These are phyloP conservation scores for Python bivittatus DNA, from an alignment of 2,113 vertebrate species.

Conservation along the genomic window DNA sequence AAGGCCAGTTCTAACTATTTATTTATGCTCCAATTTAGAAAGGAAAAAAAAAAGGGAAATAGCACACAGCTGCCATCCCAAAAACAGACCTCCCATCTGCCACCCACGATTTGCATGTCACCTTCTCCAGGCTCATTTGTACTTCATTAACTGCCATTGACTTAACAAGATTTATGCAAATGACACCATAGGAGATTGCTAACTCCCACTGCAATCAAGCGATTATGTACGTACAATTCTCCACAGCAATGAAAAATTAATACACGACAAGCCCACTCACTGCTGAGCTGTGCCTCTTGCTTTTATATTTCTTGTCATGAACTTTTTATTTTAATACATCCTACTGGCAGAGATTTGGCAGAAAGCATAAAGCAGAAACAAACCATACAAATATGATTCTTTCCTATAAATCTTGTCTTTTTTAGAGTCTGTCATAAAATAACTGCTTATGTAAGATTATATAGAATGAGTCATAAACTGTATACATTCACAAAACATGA, in stretches of 20 bases:
- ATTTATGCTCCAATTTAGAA: slow-evolving; percentile 58
- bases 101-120: slow-evolving; percentile 85
- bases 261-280: slow-evolving; percentile 79
- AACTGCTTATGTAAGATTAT: not conserved
- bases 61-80: slow-evolving; percentile 80
- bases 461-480: not conserved
- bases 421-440: too few species aligned
- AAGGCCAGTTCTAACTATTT: slow-evolving; percentile 42
- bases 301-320: slow-evolving; percentile 72
- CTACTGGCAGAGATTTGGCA: slow-evolving; percentile 41
- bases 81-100: slow-evolving; percentile 89
- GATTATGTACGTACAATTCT: slow-evolving; percentile 85
- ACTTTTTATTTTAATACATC: slow-evolving; percentile 54
- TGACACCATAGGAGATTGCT: slow-evolving; percentile 80
- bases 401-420: not conserved
- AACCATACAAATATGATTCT: not conserved
- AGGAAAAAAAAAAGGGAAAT: slow-evolving; percentile 41
- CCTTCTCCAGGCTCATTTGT: slow-evolving; percentile 89
- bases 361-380: slow-evolving; percentile 30
- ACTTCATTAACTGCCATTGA: slow-evolving; percentile 91
- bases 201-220: slow-evolving; percentile 85
- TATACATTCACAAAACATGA: not conserved
- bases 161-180: slow-evolving; percentile 91
- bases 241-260: slow-evolving; percentile 84
- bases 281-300: slow-evolving; percentile 66